Evolutionary conservation across 2,797 vertebrate species (phyloP), one percentile per base, ranked within the genome.

Genomic region (Labroides dimidiatus): DNA sequence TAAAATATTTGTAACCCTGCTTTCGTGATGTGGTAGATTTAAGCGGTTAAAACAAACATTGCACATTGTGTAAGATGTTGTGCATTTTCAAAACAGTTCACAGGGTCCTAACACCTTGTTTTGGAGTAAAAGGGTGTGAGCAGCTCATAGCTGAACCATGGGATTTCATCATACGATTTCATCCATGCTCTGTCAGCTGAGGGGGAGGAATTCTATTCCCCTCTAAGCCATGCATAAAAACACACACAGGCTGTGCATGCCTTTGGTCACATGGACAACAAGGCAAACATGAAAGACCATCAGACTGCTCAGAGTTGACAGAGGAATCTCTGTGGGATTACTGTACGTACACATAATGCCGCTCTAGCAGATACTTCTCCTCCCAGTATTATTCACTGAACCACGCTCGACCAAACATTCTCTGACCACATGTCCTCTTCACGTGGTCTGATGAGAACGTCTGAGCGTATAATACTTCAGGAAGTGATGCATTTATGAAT

Each of bases 181-280:
- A 58, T 43, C 55, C 20, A 24, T 10, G 21, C 44, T 62, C 50
- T 8, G 33, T 72, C 84, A 88, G 76, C 74, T 75, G 84, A 78
- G 1, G 37, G 5, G 9, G n/a, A 72, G 61, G 59, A 82, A 77
- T 83, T 53, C 17, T 20, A 39, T 52, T 68, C 72, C 57, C 30
- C 59, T 39, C 23, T 61, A 19, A 72, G 39, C 48, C 56, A 59
- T 17, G 53, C 30, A 33, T 33, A 33, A 33, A 33, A 52, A 53
- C 55, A 64, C 24, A 57, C 48, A 53, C 49, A 73, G 41, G 58
- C 65, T 47, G 53, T 54, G 58, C 84, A 86, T 68, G 60, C 66
- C 55, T 48, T n/a, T 10, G 33, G 82, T 82, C 83, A 89, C 80
- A 78, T 75, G 84, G 61, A 23, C 41, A 13, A 57, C 21, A 65